Conservation (phyloP, 1,140 invertebrate genomes). For the Pararge aegeria region DNA sequence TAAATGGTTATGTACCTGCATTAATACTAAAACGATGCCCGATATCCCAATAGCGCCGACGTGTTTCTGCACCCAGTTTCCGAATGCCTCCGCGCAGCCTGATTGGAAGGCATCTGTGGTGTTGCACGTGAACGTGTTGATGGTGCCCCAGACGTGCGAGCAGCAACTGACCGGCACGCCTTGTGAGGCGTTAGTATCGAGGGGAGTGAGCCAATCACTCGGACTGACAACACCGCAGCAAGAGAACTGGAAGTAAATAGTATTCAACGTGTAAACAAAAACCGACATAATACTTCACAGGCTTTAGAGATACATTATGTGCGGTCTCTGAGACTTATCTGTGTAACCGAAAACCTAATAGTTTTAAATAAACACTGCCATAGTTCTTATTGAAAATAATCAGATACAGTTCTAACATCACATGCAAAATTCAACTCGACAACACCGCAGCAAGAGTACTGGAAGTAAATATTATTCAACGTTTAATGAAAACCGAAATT, state of each 20-base stretch:
- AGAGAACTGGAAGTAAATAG: conserved; percentile 80
- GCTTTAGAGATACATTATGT: too few species aligned
- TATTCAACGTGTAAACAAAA: too few species aligned
- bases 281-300: too few species aligned
- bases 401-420: too few species aligned
- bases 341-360: too few species aligned
- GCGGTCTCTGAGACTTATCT: too few species aligned
- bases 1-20: conserved; percentile 81
- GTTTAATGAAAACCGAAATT: too few species aligned
- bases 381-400: too few species aligned
- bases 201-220: conserved; percentile 81
- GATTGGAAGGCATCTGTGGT: conserved; percentile 30
- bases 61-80: conserved; percentile 83
- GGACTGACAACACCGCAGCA: conserved; percentile 85
- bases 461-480: conserved; percentile 34
- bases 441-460: conserved; percentile 88
- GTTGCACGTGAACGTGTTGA: conserved; percentile 70
- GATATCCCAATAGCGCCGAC: conserved; percentile 86
- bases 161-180: conserved; percentile 85
- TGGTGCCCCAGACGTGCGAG: conserved; percentile 57
- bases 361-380: too few species aligned
- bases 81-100: conserved; percentile 84
- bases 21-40: conserved; percentile 86
- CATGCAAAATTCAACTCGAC: too few species aligned
- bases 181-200: conserved; percentile 23